These are phyloP conservation scores for Bilobella aurantiaca DNA, from an alignment of 1,140 invertebrate species.

Conservation along the genomic window DNA sequence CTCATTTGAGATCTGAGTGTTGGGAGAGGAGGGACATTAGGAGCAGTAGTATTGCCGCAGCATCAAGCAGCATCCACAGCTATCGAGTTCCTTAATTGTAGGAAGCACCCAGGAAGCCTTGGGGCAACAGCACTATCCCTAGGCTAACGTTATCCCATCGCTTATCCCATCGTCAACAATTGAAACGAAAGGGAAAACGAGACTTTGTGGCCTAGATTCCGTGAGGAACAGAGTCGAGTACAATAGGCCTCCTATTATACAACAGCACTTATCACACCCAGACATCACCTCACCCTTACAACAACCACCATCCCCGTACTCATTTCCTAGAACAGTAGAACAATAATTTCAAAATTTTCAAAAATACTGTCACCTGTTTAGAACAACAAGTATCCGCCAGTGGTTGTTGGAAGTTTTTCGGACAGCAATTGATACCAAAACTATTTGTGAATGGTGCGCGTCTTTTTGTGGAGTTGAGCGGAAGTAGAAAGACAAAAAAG, in stretches of 20 bases:
- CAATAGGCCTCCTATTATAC: neutral
- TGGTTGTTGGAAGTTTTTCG: neutral
- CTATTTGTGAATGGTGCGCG: neutral
- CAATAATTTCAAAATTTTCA: too few relatives aligned
- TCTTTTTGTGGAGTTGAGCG: neutral
- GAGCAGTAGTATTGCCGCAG: neutral
- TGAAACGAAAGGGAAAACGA: constrained; percentile 7
- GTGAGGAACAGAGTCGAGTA: neutral
- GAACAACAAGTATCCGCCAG: too few relatives aligned
- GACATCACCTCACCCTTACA: neutral
- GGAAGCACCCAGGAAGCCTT: neutral
- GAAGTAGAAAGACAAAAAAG: neutral
- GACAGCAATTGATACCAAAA: too few relatives aligned
- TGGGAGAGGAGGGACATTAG: neutral
- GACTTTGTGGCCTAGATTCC: neutral
- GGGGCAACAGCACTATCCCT: too few relatives aligned
- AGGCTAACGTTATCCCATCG: neutral
- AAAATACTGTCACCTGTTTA: too few relatives aligned
- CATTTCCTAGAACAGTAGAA: too few relatives aligned
- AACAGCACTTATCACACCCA: neutral
- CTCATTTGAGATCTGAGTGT: constrained; percentile 2
- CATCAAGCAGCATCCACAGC: too few relatives aligned
- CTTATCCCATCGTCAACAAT: neutral
- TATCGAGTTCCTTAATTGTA: neutral
- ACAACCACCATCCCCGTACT: neutral